Evolutionary conservation across 1,140 invertebrate species (phyloP).

Genomic region (Rhagoletis pomonella): DNA sequence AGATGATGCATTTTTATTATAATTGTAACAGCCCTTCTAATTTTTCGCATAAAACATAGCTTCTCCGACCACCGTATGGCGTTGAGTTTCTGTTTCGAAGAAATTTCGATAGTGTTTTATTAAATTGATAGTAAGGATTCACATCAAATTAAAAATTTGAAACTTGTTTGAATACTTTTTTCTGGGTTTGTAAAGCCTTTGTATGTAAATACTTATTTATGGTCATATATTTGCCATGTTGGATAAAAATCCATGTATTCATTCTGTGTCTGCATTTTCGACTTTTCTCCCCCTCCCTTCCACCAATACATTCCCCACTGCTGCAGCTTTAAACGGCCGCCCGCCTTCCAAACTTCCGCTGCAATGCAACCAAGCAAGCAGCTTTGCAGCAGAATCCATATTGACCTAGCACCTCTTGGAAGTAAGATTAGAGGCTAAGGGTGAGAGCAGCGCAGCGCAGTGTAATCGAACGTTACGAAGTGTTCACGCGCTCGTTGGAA

Average conservation of each 20-base stretch:
- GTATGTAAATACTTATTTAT: no score
- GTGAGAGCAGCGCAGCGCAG: background rate
- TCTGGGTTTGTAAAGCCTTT: no score
- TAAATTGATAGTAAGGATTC: no score
- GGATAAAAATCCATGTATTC: background rate
- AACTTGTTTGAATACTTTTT: no score
- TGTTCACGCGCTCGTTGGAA: background rate
- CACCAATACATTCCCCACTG: background rate
- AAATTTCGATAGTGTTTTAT: no score
- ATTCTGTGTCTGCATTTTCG: background rate
- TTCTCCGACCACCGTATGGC: no score
- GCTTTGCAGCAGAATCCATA: background rate
- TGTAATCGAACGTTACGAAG: constrained; percentile 1
- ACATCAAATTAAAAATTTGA: no score
- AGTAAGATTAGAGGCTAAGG: background rate
- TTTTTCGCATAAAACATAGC: no score
- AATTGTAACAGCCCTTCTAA: no score
- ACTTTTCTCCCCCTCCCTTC: background rate
- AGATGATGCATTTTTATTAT: no score
- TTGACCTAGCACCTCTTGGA: background rate
- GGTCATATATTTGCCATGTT: background rate
- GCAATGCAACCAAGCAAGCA: background rate
- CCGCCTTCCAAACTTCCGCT: background rate
- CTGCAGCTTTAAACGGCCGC: background rate
- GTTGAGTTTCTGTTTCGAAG: no score